Evolutionary conservation across 2,888 invertebrate genomes (phyloP), one percentile per base, ranked within the genome.

Genomic region (Archips crataeganus): DNA sequence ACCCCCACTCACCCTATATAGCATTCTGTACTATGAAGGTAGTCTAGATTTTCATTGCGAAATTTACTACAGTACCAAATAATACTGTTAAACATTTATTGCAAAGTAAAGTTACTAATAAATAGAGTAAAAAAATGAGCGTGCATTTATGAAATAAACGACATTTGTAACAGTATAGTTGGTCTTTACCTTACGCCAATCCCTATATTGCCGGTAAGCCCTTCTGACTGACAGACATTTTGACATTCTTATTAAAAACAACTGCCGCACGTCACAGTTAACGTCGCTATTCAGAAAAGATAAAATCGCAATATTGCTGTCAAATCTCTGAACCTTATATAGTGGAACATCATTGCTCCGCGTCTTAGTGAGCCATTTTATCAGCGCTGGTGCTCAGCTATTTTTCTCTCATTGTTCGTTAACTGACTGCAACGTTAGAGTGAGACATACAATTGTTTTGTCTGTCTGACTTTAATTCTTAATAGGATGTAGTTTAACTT

Each of bases 401-500:
- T 60, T 60, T 60, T 60, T 60, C 36, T 60, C 60, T 34, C n/a
- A 60, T 60, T 60, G 60, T 36, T 60, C 60, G 60, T 60, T 60
- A 60, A 60, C 36, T 60, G 13, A 36, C 60, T 60, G 60, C 36
- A 36, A 36, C n/a, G 60, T 36, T 60, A 36, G 60, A 60, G 60
- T 2, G 60, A 60, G 60, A 60, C 36, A 8, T 60, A 8, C 8
- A 60, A 60, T 60, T 36, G 60, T 60, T 36, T n/a, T 36, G 36
- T 36, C 57, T 60, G 60, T 36, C 36, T 60, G 36, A 60, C 60
- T 60, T 60, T n/a, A 36, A 60, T 60, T 60, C 36, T 60, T 60
- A 34, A 32, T 32, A 32, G 57, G 32, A 32, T 57, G 54, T 23
- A 54, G 54, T 54, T 54, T 54, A 15, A 49, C 8, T 54, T 54